Evolutionary conservation across 1,140 invertebrate species (phyloP).

Genomic region (Asbolus verrucosus): DNA sequence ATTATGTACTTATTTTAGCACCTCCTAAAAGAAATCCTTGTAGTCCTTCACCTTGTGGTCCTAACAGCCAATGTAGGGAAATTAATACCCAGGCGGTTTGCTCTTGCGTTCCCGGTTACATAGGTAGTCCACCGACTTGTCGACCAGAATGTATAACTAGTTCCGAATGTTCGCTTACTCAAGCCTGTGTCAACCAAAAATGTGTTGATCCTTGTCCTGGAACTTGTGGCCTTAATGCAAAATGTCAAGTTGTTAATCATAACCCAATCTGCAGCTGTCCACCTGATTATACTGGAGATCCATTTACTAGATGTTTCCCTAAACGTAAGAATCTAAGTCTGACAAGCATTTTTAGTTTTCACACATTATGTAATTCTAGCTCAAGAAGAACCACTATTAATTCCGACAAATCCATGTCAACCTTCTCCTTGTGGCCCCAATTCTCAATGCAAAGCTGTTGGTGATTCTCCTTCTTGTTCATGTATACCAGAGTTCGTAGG

Average conservation of each 20-base stretch:
- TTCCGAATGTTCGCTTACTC: conserved; percentile 75
- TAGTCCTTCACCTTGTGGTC: conserved; percentile 73
- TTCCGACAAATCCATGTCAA: conserved; percentile 69
- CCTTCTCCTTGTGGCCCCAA: conserved; percentile 78
- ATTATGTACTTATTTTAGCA: conserved; percentile 66
- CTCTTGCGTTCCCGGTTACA: conserved; percentile 74
- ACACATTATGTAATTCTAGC: conserved; percentile 51
- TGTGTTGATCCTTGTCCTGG: conserved; percentile 80
- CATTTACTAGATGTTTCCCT: conserved; percentile 70
- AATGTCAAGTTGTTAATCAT: conserved; percentile 79
- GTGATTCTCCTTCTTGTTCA: conserved; percentile 71
- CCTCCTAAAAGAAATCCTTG: conserved; percentile 69
- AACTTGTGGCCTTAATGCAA: conserved; percentile 79
- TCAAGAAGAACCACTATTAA: conserved; percentile 60
- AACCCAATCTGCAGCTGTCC: conserved; percentile 76
- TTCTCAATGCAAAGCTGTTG: conserved; percentile 71
- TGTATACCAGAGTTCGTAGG: conserved; percentile 72
- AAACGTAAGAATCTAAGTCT: conserved; percentile 64
- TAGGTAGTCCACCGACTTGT: conserved; percentile 81
- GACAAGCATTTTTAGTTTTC: too few relatives aligned
- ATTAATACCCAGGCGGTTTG: conserved; percentile 75
- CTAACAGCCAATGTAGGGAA: conserved; percentile 72
- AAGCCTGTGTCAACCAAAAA: conserved; percentile 80
- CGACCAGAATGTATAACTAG: conserved; percentile 80
- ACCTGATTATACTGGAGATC: conserved; percentile 79